Evolutionary conservation across 2,797 vertebrate genomes (phyloP).

Genomic region (Periparus ater): DNA sequence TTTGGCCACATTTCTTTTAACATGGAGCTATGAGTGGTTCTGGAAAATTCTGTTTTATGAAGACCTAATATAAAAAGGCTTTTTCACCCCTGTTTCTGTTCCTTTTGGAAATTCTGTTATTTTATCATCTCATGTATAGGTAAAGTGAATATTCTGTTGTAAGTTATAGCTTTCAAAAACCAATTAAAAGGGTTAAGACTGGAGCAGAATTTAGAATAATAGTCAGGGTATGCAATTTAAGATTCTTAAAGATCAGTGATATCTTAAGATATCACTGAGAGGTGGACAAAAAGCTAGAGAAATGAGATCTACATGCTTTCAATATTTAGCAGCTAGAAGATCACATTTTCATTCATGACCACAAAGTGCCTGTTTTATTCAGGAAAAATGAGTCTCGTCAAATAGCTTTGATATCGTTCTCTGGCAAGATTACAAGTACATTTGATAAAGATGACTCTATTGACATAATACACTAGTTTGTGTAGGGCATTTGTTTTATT

Average conservation of each 20-base stretch:
- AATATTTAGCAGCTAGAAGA: neutral
- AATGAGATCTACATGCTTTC: neutral
- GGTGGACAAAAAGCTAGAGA: neutral
- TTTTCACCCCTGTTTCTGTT: neutral
- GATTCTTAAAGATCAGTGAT: neutral
- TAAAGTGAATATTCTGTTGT: neutral
- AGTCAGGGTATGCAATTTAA: neutral
- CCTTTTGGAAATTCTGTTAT: neutral
- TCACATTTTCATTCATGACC: conserved; percentile 27
- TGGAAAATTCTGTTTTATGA: neutral
- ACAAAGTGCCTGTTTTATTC: conserved; percentile 2
- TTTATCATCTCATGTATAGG: neutral
- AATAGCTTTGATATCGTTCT: neutral
- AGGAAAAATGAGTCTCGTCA: conserved; percentile 13
- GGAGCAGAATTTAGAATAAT: neutral
- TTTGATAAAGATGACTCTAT: conserved; percentile 21
- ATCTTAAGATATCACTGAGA: neutral
- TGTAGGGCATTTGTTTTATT: conserved; percentile 11
- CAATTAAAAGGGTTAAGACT: neutral
- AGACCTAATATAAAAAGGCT: neutral
- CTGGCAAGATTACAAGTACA: neutral
- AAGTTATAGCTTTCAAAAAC: neutral
- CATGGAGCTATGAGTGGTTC: neutral
- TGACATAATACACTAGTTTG: conserved; percentile 7
- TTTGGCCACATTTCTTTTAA: neutral